Base-by-base conservation (phyloP, 2,113 vertebrate genomes). In the Mesoclemmys tuberculata region DNA sequence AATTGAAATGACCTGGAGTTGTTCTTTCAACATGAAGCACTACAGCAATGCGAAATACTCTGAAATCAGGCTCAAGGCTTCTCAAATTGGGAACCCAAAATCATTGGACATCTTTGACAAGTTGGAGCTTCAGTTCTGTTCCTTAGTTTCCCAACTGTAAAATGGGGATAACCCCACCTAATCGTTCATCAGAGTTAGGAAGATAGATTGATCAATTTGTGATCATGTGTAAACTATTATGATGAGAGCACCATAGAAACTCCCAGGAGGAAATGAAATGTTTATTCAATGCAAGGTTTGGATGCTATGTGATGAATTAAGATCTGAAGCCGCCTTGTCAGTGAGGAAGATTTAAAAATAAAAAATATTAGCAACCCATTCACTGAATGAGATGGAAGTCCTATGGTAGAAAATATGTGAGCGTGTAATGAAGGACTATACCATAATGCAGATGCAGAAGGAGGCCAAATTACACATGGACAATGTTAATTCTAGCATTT, bases 61-160 rank as follows among this genome's bases (percentile, higher is more conserved):
- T 52, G 51, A 52, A 75, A 2, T 9, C 8, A 46, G 54, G 10
- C 82, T 51, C 87, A 35, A 1, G 5, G 8, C 51, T 21, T 44
- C 26, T 95, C 18, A 13, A 0, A 46, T 9, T 78, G 71, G 16
- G 2, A 41, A 10, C n/a, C 24, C 51, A 18, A 52, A 52, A 52
- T 52, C 51, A 14, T 13, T 3, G 27, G 12, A 24, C 18, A 2
- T 54, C 89, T 92, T 49, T 87, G 27, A 58, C 22, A 84, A 9
- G 41, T 79, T 21, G 87, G 46, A 90, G 22, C 19, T 79, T 11
- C 19, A n/a, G 16, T 16, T 21, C 0, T 0, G 1, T 81, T 7
- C 87, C 49, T 87, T 52, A 52, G 21, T 88, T 95, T 87, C 54
- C 85, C 82, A 79, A 19, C 35, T 1, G 3, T 78, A 77, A 84